Evolutionary conservation across 2,797 vertebrate species (phyloP).

Genomic region (Adrianichthys oophorus): DNA sequence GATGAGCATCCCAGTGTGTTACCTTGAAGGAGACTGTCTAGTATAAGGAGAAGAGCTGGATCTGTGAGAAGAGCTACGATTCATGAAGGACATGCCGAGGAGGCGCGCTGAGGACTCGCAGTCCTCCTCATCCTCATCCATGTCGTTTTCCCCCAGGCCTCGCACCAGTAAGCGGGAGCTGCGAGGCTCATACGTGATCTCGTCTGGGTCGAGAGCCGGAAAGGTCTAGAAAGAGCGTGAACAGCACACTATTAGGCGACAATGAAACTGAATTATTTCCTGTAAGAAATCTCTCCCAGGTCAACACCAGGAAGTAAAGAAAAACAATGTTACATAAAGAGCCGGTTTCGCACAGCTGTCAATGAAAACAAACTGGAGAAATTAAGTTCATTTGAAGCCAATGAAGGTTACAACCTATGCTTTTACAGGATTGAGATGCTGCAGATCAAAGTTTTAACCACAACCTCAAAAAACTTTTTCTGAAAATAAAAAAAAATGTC

Average conservation of each 20-base stretch:
- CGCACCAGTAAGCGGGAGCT: conserved; percentile 91
- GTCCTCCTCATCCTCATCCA: conserved; percentile 96
- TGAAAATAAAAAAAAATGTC: too few relatives aligned
- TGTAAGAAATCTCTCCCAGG: not conserved
- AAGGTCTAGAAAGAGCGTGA: conserved; percentile 51
- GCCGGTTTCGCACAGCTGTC: too few relatives aligned
- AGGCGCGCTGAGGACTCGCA: conserved; percentile 95
- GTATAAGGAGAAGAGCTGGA: conserved; percentile 74
- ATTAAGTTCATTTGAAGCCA: too few relatives aligned
- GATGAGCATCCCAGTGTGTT: conserved; percentile 3
- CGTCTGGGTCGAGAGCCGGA: conserved; percentile 88
- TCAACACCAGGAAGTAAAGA: conserved; percentile 4
- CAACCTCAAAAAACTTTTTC: too few relatives aligned
- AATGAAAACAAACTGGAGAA: too few relatives aligned
- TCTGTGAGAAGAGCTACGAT: conserved; percentile 87
- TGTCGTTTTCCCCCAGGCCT: conserved; percentile 91
- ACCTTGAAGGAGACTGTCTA: conserved; percentile 80
- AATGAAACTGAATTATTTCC: conserved; percentile 8
- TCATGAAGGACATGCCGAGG: conserved; percentile 98
- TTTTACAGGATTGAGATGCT: too few relatives aligned
- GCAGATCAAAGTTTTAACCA: too few relatives aligned
- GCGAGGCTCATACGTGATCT: conserved; percentile 88
- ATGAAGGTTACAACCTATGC: too few relatives aligned
- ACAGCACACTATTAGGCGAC: conserved; percentile 12
- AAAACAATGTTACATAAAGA: too few relatives aligned